phyloP scores from a whole-genome alignment of 2,113 vertebrate genomes.

The Prochilodus magdalenae region DNA sequence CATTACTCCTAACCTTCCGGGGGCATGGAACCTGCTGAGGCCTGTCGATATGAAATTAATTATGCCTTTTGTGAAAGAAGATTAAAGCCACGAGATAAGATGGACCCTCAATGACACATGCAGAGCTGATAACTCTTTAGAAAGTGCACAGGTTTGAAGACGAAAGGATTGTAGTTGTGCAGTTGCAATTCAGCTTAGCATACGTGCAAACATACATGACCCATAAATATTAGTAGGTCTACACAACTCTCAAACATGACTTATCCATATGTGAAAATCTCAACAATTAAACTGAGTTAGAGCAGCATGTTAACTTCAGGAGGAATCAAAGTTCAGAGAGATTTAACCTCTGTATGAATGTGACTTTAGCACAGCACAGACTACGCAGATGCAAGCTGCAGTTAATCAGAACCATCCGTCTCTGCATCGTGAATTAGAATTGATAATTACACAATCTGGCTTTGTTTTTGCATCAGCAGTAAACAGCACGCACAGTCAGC shows the following conservation, averaged over 20 bases:
- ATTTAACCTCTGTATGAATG: constrained; percentile 42
- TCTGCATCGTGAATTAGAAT: constrained; percentile 52
- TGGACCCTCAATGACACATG: constrained; percentile 11
- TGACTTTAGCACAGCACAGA: constrained; percentile 55
- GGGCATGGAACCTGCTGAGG: background rate
- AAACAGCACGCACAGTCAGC: constrained; percentile 55
- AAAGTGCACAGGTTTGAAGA: background rate
- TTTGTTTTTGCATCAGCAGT: constrained; percentile 50
- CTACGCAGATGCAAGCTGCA: constrained; percentile 47
- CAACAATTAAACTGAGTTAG: background rate
- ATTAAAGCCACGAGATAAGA: constrained; percentile 18
- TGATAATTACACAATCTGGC: constrained; percentile 56
- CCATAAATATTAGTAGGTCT: constrained; percentile 16
- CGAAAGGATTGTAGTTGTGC: background rate
- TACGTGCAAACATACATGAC: background rate
- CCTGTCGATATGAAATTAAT: constrained; percentile 33
- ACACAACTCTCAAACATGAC: background rate
- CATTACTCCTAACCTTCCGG: background rate
- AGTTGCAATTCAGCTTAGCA: background rate
- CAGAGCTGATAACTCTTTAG: background rate
- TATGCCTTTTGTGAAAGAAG: constrained; percentile 29
- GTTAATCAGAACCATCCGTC: constrained; percentile 36
- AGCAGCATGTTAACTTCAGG: constrained; percentile 17
- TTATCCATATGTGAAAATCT: background rate
- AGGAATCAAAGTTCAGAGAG: constrained; percentile 21